Evolutionary conservation across 2,113 vertebrate species (phyloP).

Genomic region (Podarcis muralis): DNA sequence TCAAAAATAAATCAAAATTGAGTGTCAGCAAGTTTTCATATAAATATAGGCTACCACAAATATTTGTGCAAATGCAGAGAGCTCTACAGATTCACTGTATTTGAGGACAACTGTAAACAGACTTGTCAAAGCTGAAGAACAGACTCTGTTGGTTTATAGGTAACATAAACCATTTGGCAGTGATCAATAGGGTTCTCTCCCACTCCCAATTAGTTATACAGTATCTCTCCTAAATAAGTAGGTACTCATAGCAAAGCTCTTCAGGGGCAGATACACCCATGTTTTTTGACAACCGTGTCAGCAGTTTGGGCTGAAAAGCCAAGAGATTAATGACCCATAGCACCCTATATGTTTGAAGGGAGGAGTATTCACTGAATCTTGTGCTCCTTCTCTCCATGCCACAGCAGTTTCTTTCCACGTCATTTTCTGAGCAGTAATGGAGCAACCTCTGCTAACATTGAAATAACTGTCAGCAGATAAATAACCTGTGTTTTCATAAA

Average conservation of each 20-base stretch:
- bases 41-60: neutral
- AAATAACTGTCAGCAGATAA: neutral
- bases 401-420: neutral
- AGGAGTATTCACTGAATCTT: neutral
- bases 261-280: too few relatives aligned
- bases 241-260: neutral
- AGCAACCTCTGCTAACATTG: too few relatives aligned
- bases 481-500: neutral
- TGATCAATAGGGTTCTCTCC: neutral
- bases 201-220: neutral
- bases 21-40: neutral
- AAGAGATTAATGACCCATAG: neutral
- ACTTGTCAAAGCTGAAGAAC: neutral
- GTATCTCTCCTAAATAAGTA: neutral
- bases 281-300: too few relatives aligned
- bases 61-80: neutral
- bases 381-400: neutral
- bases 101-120: conserved; percentile 9
- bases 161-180: neutral
- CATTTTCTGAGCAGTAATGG: neutral
- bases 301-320: neutral
- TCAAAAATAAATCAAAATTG: conserved; percentile 23
- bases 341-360: neutral
- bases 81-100: neutral
- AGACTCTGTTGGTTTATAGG: neutral